phyloP scores from a whole-genome alignment of 1,140 invertebrate genomes.

The Anadara kagoshimensis region DNA sequence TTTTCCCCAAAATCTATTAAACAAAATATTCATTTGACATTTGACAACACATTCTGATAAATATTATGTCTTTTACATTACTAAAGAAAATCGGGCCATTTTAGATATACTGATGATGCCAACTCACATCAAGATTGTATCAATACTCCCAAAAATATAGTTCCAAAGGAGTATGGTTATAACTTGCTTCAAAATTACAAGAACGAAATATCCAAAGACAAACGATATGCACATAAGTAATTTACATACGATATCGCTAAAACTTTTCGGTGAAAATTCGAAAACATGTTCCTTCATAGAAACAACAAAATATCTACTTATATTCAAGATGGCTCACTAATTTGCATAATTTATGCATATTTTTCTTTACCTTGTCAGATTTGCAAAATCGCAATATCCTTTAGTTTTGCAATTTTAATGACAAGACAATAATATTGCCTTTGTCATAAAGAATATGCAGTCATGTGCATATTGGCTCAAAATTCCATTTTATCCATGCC shows the following conservation, averaged over 20 bases:
- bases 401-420: slow-evolving; percentile 16
- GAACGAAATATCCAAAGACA: background rate
- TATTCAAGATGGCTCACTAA: slow-evolving; percentile 31
- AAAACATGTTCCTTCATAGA: background rate
- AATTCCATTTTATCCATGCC: slow-evolving; percentile 17
- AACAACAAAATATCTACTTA: slow-evolving; percentile 19
- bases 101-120: too few species aligned
- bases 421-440: background rate
- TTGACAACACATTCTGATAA: too few species aligned
- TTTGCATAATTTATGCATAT: slow-evolving; percentile 36
- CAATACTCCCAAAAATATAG: background rate
- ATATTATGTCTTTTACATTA: too few species aligned
- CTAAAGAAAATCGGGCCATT: too few species aligned
- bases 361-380: slow-evolving; percentile 24
- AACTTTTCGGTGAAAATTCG: background rate
- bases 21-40: too few species aligned
- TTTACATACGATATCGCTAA: background rate
- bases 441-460: background rate
- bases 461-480: background rate
- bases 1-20: too few species aligned
- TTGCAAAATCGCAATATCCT: slow-evolving; percentile 8
- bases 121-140: background rate
- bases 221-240: background rate
- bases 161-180: background rate
- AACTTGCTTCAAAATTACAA: background rate